These are phyloP conservation scores for Creontiades dilutus DNA, from an alignment of 2,888 invertebrate species.

Conservation along the genomic window DNA sequence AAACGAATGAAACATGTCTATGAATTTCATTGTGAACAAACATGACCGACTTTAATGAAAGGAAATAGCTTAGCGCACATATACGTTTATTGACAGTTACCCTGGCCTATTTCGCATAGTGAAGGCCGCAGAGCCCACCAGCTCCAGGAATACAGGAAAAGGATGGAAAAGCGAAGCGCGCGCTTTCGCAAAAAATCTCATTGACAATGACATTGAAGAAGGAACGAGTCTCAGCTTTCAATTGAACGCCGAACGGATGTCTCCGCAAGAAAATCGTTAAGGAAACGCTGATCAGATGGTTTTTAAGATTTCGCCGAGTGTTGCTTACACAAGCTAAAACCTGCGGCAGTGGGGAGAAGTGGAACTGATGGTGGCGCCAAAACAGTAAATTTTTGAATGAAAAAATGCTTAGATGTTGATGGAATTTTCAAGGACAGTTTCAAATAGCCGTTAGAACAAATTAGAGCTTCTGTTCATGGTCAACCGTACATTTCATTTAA, in stretches of 20 bases:
- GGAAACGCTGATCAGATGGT: conserved; percentile 24
- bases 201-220: conserved; percentile 40
- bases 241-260: conserved; percentile 56
- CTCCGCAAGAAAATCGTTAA: conserved; percentile 31
- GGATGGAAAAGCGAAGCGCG: background rate
- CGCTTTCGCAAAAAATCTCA: background rate
- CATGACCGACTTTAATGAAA: too few relatives aligned
- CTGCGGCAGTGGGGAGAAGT: background rate
- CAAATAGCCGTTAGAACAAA: too few relatives aligned
- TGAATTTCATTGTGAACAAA: too few relatives aligned
- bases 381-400: background rate
- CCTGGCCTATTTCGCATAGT: background rate
- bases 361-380: background rate
- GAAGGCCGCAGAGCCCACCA: background rate
- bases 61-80: background rate
- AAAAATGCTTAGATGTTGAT: too few relatives aligned
- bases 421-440: too few relatives aligned
- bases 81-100: background rate
- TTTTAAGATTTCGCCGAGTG: background rate
- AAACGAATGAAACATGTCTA: too few relatives aligned
- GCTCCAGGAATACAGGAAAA: conserved; percentile 27
- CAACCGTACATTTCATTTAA: too few relatives aligned
- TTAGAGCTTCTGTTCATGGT: too few relatives aligned
- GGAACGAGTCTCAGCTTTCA: conserved; percentile 46
- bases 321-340: background rate